A percentile compares a stretch with the other conserved stretches of the same genome.
Evolutionary conservation across 2,888 invertebrate species (phyloP).

Genomic region (Tipula vernalis): DNA sequence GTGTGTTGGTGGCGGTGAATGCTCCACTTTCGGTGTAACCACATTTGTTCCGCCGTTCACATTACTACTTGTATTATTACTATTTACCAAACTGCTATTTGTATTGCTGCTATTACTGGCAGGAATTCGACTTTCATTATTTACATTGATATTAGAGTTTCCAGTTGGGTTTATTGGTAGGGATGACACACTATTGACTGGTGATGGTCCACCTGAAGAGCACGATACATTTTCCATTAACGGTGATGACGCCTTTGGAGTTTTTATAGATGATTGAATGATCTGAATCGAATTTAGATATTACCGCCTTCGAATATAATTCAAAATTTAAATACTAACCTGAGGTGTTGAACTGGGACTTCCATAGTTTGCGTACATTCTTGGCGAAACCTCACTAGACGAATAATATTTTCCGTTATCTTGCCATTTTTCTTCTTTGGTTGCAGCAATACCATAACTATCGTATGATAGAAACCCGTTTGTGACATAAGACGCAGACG

Average conservation of each 20-base stretch:
- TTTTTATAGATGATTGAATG: constrained; percentile 30
- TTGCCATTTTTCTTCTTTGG: constrained; percentile 36
- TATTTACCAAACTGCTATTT: constrained; percentile 7
- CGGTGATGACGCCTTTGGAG: constrained; percentile 35
- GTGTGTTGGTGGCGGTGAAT: constrained; percentile 24
- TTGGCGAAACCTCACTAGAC: constrained; percentile 37
- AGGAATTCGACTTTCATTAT: constrained; percentile 13
- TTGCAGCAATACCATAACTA: constrained; percentile 40
- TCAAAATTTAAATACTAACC: constrained; percentile 20
- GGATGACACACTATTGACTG: constrained; percentile 22
- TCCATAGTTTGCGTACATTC: constrained; percentile 32
- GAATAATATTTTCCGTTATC: constrained; percentile 41
- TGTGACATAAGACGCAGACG: constrained; percentile 51
- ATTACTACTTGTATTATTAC: constrained; percentile 10
- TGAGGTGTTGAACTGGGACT: constrained; percentile 35
- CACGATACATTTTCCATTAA: constrained; percentile 36
- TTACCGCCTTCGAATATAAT: neutral
- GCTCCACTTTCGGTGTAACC: constrained; percentile 32
- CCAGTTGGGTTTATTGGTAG: constrained; percentile 16
- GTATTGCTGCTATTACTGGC: constrained; percentile 9
- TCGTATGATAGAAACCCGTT: constrained; percentile 64
- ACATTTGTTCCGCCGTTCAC: constrained; percentile 6
- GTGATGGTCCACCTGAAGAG: constrained; percentile 34
- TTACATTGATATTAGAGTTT: constrained; percentile 13
- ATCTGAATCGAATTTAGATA: neutral